Evolutionary conservation across 35 echinoderm and acorn worm genomes (phyloP).

Genomic region (Holothuria glaberrima): DNA sequence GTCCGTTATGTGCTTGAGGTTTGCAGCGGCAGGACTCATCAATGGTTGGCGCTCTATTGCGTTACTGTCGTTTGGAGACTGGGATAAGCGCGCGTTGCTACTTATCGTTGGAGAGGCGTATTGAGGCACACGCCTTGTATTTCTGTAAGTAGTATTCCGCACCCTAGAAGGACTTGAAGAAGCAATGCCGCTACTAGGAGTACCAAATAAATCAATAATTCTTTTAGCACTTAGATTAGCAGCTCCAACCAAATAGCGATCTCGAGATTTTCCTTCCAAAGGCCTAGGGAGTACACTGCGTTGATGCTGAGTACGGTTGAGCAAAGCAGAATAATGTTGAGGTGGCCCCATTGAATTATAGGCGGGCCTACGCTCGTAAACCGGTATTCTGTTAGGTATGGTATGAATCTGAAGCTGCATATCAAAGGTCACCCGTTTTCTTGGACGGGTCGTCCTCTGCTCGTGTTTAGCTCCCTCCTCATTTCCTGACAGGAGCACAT

Average conservation of each 20-base stretch:
- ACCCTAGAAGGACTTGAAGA: not conserved
- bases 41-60: not conserved
- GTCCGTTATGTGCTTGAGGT: slow-evolving; percentile 85
- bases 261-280: slow-evolving; percentile 58
- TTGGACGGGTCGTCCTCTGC: not conserved
- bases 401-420: slow-evolving; percentile 85
- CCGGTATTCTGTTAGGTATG: slow-evolving; percentile 89
- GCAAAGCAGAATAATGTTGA: slow-evolving; percentile 8
- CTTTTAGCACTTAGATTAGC: slow-evolving; percentile 71
- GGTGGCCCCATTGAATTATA: slow-evolving; percentile 17
- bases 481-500: not conserved
- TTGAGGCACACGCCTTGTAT: not conserved
- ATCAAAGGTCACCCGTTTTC: slow-evolving; percentile 94
- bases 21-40: slow-evolving; percentile 88
- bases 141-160: not conserved
- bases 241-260: slow-evolving; percentile 72
- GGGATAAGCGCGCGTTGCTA: not conserved
- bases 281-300: slow-evolving; percentile 74
- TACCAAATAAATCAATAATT: slow-evolving; percentile 86
- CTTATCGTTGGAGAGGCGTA: slow-evolving; percentile 14
- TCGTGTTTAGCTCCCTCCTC: not conserved
- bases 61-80: not conserved
- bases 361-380: slow-evolving; percentile 88
- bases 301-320: slow-evolving; percentile 17
- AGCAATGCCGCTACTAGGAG: not conserved